Conservation (phyloP, 2,797 vertebrate species). For the Gallinago solitaria region DNA sequence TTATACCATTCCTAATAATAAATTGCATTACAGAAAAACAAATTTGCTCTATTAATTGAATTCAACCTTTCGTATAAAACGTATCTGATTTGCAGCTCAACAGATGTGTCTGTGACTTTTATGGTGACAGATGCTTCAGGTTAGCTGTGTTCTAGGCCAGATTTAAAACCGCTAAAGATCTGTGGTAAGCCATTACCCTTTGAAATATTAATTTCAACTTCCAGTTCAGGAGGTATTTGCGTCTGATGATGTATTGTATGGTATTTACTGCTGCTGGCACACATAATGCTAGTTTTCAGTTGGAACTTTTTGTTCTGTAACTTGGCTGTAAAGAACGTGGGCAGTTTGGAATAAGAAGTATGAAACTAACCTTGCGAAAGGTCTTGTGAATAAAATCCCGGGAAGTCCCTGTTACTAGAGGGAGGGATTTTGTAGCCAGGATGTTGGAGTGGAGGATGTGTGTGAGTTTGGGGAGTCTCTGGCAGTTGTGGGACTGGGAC, state of each 20-base stretch:
- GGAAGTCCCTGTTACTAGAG: background rate
- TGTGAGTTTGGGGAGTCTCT: background rate
- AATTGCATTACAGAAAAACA: background rate
- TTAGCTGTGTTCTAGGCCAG: background rate
- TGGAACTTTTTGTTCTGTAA: background rate
- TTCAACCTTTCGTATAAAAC: background rate
- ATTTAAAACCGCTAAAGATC: background rate
- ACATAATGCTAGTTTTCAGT: background rate
- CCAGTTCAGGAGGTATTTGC: background rate
- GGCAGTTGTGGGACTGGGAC: background rate
- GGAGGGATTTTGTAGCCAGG: background rate
- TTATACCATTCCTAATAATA: background rate
- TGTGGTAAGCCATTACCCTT: background rate
- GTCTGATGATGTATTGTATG: background rate
- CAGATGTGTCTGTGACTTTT: background rate
- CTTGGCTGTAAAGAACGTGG: background rate
- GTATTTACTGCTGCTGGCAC: background rate
- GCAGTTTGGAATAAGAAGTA: background rate
- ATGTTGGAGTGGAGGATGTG: accelerated
- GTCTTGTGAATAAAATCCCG: no score
- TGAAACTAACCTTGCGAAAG: background rate
- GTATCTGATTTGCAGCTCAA: background rate
- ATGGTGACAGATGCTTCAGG: background rate
- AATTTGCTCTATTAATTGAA: background rate
- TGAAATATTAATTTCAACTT: background rate